phyloP scores from a whole-genome alignment of 2,797 vertebrate genomes.

The Alauda arvensis region DNA sequence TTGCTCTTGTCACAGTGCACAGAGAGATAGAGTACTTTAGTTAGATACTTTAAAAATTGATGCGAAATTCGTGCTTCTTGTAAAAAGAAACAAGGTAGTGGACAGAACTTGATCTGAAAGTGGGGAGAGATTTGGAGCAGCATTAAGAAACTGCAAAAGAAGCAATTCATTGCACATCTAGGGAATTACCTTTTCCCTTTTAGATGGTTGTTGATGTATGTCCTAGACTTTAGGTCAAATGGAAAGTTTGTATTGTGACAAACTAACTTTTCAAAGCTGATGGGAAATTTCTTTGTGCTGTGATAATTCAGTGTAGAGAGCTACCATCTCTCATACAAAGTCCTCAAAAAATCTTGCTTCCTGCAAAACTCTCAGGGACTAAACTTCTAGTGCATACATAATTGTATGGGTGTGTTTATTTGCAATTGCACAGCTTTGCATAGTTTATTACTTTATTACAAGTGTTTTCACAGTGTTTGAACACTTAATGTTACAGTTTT shows the following conservation, averaged over 20 bases:
- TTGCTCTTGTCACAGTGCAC: background rate
- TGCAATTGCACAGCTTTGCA: background rate
- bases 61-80: constrained; percentile 28
- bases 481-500: background rate
- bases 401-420: background rate
- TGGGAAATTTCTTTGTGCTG: background rate
- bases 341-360: background rate
- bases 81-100: background rate
- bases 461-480: background rate
- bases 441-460: background rate
- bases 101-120: constrained; percentile 8
- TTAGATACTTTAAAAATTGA: constrained; percentile 49
- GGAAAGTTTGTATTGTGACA: constrained; percentile 11
- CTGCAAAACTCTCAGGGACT: background rate
- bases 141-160: background rate
- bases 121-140: background rate
- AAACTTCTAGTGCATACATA: background rate
- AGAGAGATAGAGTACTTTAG: background rate
- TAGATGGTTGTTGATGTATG: background rate
- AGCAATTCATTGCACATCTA: constrained; percentile 12
- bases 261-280: constrained; percentile 5
- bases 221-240: background rate
- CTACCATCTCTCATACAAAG: background rate
- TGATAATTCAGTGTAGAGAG: background rate
- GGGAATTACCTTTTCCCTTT: constrained; percentile 11